These are phyloP conservation scores for Oscheius onirici DNA, from an alignment of 2,888 invertebrate species.

Conservation along the genomic window DNA sequence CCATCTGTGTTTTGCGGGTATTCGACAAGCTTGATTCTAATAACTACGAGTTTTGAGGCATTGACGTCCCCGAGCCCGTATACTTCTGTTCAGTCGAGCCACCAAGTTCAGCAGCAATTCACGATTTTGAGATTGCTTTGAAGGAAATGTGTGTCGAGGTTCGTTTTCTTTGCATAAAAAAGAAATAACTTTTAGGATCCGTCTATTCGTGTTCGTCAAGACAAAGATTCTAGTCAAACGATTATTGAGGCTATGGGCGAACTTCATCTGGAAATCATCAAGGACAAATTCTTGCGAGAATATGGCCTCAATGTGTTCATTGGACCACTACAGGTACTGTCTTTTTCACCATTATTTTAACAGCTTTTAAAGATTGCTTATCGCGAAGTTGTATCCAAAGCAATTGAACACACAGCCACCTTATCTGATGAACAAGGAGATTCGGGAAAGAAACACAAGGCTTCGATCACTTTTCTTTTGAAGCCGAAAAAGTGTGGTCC, in stretches of 20 bases:
- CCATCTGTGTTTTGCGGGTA: conserved; percentile 36
- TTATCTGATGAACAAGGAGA: conserved; percentile 79
- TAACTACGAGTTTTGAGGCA: conserved; percentile 73
- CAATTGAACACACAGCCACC: conserved; percentile 71
- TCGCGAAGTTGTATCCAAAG: conserved; percentile 54
- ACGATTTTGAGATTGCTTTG: conserved; percentile 63
- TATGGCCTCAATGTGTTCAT: conserved; percentile 90
- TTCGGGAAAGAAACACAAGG: conserved; percentile 73
- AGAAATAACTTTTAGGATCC: too few relatives aligned
- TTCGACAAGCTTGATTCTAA: neutral
- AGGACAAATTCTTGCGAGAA: conserved; percentile 81
- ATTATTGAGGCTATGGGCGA: conserved; percentile 85
- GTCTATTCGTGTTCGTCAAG: conserved; percentile 67
- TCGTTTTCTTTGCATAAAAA: too few relatives aligned
- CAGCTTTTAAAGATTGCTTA: conserved; percentile 59
- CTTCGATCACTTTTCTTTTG: conserved; percentile 78
- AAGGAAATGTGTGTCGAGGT: conserved; percentile 43
- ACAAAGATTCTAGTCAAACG: conserved; percentile 75
- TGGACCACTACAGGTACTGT: conserved; percentile 86
- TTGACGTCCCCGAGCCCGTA: conserved; percentile 88
- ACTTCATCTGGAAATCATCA: conserved; percentile 83
- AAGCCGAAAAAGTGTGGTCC: conserved; percentile 77
- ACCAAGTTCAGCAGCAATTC: conserved; percentile 75
- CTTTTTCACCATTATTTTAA: neutral
- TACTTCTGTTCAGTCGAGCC: conserved; percentile 96